Base-by-base conservation (phyloP, 2,113 vertebrate species). In the Microcebus tavaratra region DNA sequence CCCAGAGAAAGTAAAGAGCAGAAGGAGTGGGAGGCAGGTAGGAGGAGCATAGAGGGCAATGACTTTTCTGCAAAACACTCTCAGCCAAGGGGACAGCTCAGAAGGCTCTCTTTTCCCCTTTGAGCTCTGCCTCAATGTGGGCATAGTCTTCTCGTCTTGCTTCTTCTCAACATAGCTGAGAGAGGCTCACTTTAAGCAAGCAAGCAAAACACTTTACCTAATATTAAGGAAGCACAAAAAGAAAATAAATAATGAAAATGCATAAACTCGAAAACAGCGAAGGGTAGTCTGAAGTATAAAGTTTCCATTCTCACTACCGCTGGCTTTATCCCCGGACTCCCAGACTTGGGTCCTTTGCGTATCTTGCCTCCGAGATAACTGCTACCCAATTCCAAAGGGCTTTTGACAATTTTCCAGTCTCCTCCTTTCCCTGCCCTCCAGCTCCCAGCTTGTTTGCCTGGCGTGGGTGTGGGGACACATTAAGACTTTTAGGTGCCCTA, bases 201-300 rank as follows among this genome's bases (percentile, higher is more conserved):
- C 45, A 45, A 45, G 82, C 17, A 70, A 57, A 72, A 70, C 61
- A n/a, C 42, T 90, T 84, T 48, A 42, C 45, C 79, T 67, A 59
- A 78, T 67, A 73, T 50, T 96, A 92, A 80, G 65, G 39, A 65
- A 89, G 23, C n/a, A 76, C 59, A 87, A 72, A 88, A 83, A 55
- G 29, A 83, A 81, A 83, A 89, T 65, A 82, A 94, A 92, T 27
- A 86, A 20, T 50, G 39, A 65, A 76, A 90, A 45, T 61, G 9
- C 86, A 76, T n/a, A 42, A 84, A 81, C 13, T 76, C 21, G 76
- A 14, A 90, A 80, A 90, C 34, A 73, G 13, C 39, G 7, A 9
- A 36, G 50, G 80, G 5, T 20, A 65, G 29, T 29, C 21, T n/a
- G 34, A n/a, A 61, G 23, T 25, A 50, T 45, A 70, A 75, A 39